Evolutionary conservation across 23 tunicate species (phyloP).

Genomic region (Ascidia mentula): DNA sequence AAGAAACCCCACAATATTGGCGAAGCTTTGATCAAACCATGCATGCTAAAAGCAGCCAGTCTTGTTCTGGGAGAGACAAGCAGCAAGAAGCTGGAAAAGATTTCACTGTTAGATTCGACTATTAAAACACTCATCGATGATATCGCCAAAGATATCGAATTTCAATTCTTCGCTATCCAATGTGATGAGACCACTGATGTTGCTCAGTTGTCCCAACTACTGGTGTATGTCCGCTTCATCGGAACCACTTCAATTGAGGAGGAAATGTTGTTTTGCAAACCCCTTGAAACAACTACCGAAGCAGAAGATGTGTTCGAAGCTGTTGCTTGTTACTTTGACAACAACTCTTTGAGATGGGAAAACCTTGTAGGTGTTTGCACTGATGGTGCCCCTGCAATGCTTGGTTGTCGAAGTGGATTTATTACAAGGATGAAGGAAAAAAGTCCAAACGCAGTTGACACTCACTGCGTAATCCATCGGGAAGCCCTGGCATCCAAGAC

Average conservation of each 20-base stretch:
- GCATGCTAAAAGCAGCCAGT: too few species aligned
- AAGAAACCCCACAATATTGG: too few species aligned
- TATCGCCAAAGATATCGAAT: too few species aligned
- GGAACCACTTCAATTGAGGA: constrained; percentile 24
- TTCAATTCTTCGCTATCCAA: constrained; percentile 35
- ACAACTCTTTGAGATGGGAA: constrained; percentile 31
- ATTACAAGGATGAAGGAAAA: constrained; percentile 29
- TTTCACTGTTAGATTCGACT: too few species aligned
- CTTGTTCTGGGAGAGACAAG: too few species aligned
- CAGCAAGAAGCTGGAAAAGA: too few species aligned
- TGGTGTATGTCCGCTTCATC: constrained; percentile 25
- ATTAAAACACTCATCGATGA: too few species aligned
- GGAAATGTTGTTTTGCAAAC: constrained; percentile 27
- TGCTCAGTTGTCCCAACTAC: constrained; percentile 33
- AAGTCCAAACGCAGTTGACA: constrained; percentile 42
- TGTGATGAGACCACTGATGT: constrained; percentile 47
- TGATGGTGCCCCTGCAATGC: constrained; percentile 62
- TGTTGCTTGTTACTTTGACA: constrained; percentile 24
- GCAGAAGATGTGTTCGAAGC: constrained; percentile 34
- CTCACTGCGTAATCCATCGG: constrained; percentile 62
- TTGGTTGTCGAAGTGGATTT: constrained; percentile 56
- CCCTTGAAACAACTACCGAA: constrained; percentile 25
- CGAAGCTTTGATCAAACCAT: too few species aligned
- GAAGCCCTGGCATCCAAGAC: constrained; percentile 61
- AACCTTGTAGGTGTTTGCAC: constrained; percentile 48